Evolutionary conservation across 2,113 vertebrate species (phyloP).

Genomic region (Herpetotheres cachinnans): DNA sequence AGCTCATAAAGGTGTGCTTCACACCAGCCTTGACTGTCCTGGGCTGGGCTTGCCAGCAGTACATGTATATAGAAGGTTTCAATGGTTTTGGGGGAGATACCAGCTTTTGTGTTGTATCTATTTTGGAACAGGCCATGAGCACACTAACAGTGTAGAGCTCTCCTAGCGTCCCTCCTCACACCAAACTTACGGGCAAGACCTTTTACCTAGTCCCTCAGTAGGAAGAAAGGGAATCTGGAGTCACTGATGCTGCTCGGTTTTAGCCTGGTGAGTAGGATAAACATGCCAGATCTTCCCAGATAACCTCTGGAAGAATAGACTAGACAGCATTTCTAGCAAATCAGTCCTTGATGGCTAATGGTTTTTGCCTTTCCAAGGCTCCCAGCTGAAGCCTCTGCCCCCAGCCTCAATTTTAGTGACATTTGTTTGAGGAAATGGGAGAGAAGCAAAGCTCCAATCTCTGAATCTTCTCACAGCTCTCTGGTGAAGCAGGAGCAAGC

Average conservation of each 20-base stretch:
- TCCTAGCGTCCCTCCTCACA: background rate
- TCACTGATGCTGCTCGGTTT: background rate
- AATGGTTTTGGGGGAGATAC: background rate
- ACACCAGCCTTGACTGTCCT: background rate
- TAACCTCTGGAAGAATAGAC: background rate
- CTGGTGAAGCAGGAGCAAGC: background rate
- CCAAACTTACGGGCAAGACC: background rate
- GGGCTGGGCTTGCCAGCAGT: background rate
- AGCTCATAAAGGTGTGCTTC: background rate
- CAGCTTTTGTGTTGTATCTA: background rate
- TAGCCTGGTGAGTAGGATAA: background rate
- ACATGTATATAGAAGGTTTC: fast-evolving
- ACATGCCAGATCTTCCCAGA: background rate
- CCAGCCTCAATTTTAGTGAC: background rate
- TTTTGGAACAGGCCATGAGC: background rate
- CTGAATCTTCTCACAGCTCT: background rate
- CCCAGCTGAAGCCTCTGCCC: background rate
- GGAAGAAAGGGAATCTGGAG: background rate
- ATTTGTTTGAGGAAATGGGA: background rate
- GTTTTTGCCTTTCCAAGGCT: background rate
- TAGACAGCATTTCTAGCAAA: background rate
- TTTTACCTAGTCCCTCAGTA: background rate
- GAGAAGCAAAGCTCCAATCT: background rate
- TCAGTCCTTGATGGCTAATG: background rate
- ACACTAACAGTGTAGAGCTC: background rate